These are phyloP conservation scores for Sebastes hubbsi DNA, from an alignment of 2,797 vertebrate species.

Conservation along the genomic window DNA sequence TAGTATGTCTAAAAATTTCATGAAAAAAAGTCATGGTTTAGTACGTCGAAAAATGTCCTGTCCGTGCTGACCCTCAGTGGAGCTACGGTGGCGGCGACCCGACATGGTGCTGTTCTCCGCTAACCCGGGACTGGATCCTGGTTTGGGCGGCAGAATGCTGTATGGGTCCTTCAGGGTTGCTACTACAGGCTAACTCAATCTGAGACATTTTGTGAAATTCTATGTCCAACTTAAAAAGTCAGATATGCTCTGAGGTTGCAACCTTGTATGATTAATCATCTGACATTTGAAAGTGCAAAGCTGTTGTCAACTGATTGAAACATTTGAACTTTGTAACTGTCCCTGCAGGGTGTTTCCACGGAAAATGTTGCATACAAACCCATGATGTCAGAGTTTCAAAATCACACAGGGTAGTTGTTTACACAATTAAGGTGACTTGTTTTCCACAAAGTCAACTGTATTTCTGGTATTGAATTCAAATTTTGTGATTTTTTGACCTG, in stretches of 20 bases:
- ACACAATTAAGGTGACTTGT: neutral
- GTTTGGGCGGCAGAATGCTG: no score
- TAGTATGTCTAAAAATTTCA: no score
- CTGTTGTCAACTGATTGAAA: slow-evolving; percentile 8
- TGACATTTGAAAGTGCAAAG: neutral
- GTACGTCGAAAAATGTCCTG: no score
- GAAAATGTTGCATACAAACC: slow-evolving; percentile 5
- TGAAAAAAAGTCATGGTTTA: no score
- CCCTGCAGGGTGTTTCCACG: slow-evolving; percentile 24
- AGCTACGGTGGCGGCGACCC: no score
- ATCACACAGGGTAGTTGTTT: neutral
- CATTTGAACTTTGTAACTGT: slow-evolving; percentile 13
- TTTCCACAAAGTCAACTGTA: neutral
- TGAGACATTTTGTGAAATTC: no score
- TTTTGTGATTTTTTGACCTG: neutral
- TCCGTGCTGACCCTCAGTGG: no score
- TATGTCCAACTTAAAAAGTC: neutral
- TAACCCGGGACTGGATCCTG: no score
- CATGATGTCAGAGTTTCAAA: slow-evolving; percentile 42
- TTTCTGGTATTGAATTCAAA: neutral
- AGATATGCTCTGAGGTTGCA: neutral
- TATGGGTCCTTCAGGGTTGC: no score
- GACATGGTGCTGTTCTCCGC: accelerated
- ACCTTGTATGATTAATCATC: neutral
- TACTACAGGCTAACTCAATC: no score